These are phyloP conservation scores for Acropternis orthonyx DNA, from an alignment of 2,797 vertebrate species.

Conservation along the genomic window DNA sequence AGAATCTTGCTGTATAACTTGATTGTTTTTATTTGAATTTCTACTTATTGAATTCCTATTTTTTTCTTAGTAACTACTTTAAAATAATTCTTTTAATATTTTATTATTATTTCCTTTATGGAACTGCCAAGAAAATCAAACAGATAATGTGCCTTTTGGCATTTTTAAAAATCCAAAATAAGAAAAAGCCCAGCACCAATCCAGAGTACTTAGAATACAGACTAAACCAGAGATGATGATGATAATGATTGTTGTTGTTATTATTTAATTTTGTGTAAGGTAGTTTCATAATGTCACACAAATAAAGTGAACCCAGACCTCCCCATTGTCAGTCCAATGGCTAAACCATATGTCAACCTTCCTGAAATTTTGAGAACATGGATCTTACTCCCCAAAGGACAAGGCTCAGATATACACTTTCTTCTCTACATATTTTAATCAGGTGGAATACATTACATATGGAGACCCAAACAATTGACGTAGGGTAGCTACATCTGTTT, in stretches of 20 bases:
- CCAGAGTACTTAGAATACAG: background rate
- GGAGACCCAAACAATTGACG: background rate
- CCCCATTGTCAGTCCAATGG: background rate
- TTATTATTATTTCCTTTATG: background rate
- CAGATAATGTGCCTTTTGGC: background rate
- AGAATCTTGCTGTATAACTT: background rate
- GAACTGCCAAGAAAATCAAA: background rate
- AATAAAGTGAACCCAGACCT: background rate
- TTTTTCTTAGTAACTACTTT: background rate
- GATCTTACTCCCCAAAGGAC: background rate
- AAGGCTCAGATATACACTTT: background rate
- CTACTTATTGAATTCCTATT: background rate
- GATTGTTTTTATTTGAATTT: background rate
- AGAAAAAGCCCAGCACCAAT: background rate
- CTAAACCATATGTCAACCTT: background rate
- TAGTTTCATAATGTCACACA: background rate
- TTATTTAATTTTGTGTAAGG: background rate
- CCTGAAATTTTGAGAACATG: background rate
- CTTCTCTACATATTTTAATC: background rate
- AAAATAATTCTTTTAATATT: background rate
- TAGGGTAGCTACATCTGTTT: background rate
- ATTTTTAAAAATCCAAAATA: background rate
- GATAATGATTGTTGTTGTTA: background rate
- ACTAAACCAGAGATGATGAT: background rate
- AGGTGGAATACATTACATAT: background rate